phyloP scores from a whole-genome alignment of 2,888 invertebrate species.

The Limenitis camilla region DNA sequence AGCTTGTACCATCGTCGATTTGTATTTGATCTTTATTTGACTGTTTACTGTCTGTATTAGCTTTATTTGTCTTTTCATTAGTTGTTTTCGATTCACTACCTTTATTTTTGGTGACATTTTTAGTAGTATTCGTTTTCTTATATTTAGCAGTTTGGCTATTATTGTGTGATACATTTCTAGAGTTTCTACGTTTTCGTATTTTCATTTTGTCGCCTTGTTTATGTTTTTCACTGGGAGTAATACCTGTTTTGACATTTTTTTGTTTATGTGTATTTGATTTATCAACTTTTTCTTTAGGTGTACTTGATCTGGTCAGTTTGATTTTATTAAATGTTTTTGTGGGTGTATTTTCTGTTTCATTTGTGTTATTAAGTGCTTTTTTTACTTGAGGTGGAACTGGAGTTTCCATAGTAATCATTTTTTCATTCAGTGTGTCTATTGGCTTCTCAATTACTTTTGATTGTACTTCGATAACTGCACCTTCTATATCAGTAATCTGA shows the following conservation, averaged over 20 bases:
- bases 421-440: slow-evolving; percentile 1
- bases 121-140: slow-evolving; percentile 26
- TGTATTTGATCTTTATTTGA: slow-evolving; percentile 36
- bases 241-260: slow-evolving; percentile 8
- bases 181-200: slow-evolving; percentile 37
- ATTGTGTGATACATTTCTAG: slow-evolving; percentile 42
- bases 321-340: slow-evolving; percentile 25
- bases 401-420: slow-evolving; percentile 1
- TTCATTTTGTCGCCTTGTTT: slow-evolving; percentile 29
- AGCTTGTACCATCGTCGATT: slow-evolving; percentile 49
- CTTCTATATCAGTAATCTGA: background rate
- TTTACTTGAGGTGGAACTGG: slow-evolving; percentile 7
- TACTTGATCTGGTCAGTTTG: slow-evolving; percentile 24
- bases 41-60: slow-evolving; percentile 28
- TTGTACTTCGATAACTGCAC: background rate
- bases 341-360: slow-evolving; percentile 23
- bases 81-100: slow-evolving; percentile 21
- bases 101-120: slow-evolving; percentile 17
- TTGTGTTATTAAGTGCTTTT: slow-evolving; percentile 20
- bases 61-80: slow-evolving; percentile 20
- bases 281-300: slow-evolving; percentile 25
- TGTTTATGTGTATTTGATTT: slow-evolving; percentile 18
- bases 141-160: slow-evolving; percentile 23
- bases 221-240: slow-evolving; percentile 27
- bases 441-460: slow-evolving; percentile 1